Evolutionary conservation across 1,140 invertebrate genomes (phyloP).

Genomic region (Drosophila teissieri): DNA sequence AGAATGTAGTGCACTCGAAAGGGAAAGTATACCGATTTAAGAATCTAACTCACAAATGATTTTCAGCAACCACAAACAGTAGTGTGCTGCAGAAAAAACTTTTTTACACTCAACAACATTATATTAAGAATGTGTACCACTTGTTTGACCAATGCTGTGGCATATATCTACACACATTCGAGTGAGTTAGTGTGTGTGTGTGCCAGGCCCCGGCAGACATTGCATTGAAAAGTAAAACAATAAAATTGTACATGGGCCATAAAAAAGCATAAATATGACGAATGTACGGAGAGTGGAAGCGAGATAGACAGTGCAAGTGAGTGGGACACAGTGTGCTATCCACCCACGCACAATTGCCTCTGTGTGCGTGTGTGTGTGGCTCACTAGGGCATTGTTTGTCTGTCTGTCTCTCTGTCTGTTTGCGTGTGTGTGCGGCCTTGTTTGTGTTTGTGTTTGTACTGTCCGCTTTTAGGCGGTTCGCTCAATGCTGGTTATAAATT

Average conservation of each 20-base stretch:
- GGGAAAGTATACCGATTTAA: not conserved
- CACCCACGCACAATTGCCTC: constrained; percentile 45
- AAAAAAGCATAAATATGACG: constrained; percentile 76
- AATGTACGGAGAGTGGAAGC: constrained; percentile 21
- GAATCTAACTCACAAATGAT: not conserved
- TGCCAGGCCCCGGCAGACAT: constrained; percentile 19
- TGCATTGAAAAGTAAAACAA: constrained; percentile 72
- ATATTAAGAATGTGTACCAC: not conserved
- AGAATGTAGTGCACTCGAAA: not conserved
- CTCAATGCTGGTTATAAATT: constrained; percentile 74
- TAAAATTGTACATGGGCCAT: constrained; percentile 75
- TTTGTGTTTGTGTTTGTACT: constrained; percentile 40
- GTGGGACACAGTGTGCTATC: constrained; percentile 10
- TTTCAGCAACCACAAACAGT: not conserved
- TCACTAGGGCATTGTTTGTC: constrained; percentile 70
- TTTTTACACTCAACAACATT: no score
- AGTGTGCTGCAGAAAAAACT: no score
- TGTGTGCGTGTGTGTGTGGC: constrained; percentile 15
- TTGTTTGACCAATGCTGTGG: not conserved
- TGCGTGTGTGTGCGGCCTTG: constrained; percentile 14
- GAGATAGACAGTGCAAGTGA: not conserved
- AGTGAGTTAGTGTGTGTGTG: constrained; percentile 1
- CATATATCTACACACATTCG: no score
- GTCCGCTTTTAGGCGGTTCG: constrained; percentile 58
- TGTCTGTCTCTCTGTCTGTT: constrained; percentile 36